A percentile compares a stretch with the other conserved stretches of the same genome.
phyloP scores from a whole-genome alignment of 2,888 invertebrate genomes.

The Philopedon plagiatum region DNA sequence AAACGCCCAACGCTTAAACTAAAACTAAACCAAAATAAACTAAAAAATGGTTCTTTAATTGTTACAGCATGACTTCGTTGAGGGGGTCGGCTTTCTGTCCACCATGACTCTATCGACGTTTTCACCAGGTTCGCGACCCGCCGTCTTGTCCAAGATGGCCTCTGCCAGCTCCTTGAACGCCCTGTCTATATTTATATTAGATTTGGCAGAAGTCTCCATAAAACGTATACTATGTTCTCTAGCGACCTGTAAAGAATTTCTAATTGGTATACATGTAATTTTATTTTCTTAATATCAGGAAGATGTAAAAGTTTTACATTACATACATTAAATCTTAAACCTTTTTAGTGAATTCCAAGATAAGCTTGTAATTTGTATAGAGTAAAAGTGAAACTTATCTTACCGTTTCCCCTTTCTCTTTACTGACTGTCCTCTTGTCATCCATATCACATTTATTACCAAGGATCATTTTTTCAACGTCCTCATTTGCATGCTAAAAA shows the following conservation, averaged over 20 bases:
- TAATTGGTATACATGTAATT: too few species aligned
- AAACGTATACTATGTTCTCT: conserved; percentile 95
- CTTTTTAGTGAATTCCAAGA: too few species aligned
- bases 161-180: conserved; percentile 95
- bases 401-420: conserved; percentile 85
- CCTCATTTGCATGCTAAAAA: conserved; percentile 94
- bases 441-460: conserved; percentile 99
- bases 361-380: too few species aligned
- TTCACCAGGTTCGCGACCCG: conserved; percentile 85
- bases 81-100: conserved; percentile 79
- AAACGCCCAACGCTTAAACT: conserved; percentile 9
- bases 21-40: conserved; percentile 14
- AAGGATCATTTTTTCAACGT: conserved; percentile 98
- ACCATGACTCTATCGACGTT: conserved; percentile 80
- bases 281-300: too few species aligned
- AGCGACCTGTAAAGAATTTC: conserved; percentile 82
- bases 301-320: too few species aligned
- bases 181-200: conserved; percentile 95
- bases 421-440: conserved; percentile 92
- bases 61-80: conserved; percentile 74
- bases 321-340: too few species aligned
- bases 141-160: conserved; percentile 91
- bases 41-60: conserved; percentile 30
- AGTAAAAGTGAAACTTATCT: conserved; percentile 2
- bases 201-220: conserved; percentile 98